A percentile compares a stretch with the other conserved stretches of the same genome.
Evolutionary conservation across 1,140 invertebrate species (phyloP).

Genomic region (Phortica variegata): DNA sequence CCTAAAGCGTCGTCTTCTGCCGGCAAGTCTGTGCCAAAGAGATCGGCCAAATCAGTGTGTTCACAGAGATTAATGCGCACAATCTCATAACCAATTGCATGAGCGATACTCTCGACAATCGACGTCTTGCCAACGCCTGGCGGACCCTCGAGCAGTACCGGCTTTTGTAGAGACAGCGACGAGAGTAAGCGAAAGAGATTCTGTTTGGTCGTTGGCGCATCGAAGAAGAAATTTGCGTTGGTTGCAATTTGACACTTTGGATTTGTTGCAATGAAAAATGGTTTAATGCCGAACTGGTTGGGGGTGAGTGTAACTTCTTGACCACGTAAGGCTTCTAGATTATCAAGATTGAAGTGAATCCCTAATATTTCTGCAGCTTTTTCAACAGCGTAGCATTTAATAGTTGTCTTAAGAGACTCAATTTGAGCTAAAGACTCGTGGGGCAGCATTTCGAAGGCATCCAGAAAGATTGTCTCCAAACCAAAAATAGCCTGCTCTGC

Average conservation of each 20-base stretch:
- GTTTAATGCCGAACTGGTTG: constrained; percentile 67
- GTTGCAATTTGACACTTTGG: constrained; percentile 24
- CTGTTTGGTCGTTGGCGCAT: constrained; percentile 77
- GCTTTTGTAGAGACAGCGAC: constrained; percentile 86
- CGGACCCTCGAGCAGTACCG: constrained; percentile 94
- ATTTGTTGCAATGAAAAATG: constrained; percentile 67
- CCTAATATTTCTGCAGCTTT: constrained; percentile 25
- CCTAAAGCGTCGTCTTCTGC: constrained; percentile 70
- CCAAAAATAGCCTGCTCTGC: constrained; percentile 81
- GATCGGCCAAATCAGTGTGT: constrained; percentile 96
- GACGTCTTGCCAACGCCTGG: constrained; percentile 98
- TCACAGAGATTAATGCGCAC: constrained; percentile 97
- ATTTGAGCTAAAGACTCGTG: constrained; percentile 38
- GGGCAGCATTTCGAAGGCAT: constrained; percentile 73
- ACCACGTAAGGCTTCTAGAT: constrained; percentile 33
- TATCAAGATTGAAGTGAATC: constrained; percentile 22
- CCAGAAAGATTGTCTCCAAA: constrained; percentile 86
- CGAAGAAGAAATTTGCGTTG: constrained; percentile 67
- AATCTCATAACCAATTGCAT: constrained; percentile 77
- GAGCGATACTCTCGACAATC: constrained; percentile 88
- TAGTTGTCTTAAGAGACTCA: constrained; percentile 25
- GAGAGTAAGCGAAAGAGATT: constrained; percentile 85
- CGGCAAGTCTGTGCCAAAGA: constrained; percentile 97
- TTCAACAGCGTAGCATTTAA: constrained; percentile 29
- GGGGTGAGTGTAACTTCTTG: constrained; percentile 19